Evolutionary conservation across 2,797 vertebrate genomes (phyloP).

Genomic region (Aphelocoma californica): DNA sequence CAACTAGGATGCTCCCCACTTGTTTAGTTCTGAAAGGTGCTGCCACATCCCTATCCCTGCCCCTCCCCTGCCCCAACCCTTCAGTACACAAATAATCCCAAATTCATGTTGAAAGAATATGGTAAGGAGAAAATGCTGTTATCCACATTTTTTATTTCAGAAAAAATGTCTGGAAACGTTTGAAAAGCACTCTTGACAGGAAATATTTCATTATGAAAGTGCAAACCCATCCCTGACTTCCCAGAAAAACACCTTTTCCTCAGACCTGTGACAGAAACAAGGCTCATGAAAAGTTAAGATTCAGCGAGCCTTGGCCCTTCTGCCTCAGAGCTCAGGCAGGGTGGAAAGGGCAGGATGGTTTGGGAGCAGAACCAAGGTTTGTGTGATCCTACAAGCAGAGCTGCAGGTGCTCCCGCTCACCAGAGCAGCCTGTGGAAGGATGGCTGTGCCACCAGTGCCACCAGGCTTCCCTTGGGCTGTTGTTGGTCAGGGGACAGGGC

Average conservation of each 20-base stretch:
- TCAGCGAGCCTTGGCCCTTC: neutral
- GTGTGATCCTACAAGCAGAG: neutral
- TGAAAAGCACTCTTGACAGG: neutral
- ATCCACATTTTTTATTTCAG: neutral
- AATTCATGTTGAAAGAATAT: neutral
- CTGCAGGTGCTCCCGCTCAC: neutral
- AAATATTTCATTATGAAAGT: neutral
- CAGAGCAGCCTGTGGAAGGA: neutral
- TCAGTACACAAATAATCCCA: neutral
- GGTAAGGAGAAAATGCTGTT: neutral
- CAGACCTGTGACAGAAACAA: neutral
- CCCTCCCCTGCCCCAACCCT: neutral
- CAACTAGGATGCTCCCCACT: neutral
- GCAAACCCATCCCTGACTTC: neutral
- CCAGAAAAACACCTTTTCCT: neutral
- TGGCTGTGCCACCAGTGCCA: neutral
- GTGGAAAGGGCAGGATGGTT: neutral
- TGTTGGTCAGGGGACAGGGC: neutral
- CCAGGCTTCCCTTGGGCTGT: neutral
- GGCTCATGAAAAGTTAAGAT: neutral
- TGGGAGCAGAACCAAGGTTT: neutral
- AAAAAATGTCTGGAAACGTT: neutral
- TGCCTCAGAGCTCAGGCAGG: neutral
- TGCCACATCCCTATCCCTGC: neutral
- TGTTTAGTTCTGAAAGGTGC: neutral